Base-by-base conservation (phyloP, 2,113 vertebrate genomes). In the Caretta caretta region DNA sequence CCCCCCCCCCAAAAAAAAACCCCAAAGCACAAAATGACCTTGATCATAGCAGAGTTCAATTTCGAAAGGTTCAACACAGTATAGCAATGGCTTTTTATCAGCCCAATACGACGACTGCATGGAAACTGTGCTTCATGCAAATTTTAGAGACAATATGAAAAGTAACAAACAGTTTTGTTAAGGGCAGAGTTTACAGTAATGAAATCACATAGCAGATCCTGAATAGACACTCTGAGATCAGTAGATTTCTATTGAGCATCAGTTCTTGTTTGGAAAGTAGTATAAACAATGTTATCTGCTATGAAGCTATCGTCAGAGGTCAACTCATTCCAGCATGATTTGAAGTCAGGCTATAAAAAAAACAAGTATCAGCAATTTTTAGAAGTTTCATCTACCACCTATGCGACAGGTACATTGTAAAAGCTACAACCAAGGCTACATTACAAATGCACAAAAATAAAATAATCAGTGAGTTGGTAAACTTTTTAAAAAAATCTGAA, bases 141-240 rank as follows among this genome's bases (percentile, higher is more conserved):
- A 94, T 38, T 90, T 93, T 80, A 75, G 56, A 92, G 79, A 46
- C 85, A 80, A 72, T 50, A 76, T 76, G 69, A 91, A 35, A 24
- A 86, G 62, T 49, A 94, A 54, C 38, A 65, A 95, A 65, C 72
- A 87, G n/a, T 51, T 95, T 78, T 89, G 83, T 46, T 89, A 84
- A 90, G 78, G n/a, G 93, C 89, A 91, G 69, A 79, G 49, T 54
- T 84, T 57, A 56, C 38, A 88, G 50, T 69, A 86, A 80, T 38
- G 29, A 0, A 0, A 86, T 86, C 72, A 54, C 35, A n/a, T 69
- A 95, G 83, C 42, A 88, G 85, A 80, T 8, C 76, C 2, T 13
- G 38, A 93, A 81, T 78, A 92, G 76, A 92, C 84, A 75, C 35
- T 42, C 59, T 2, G 75, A 87, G 78, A 65, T 83, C 79, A 65